Base-by-base conservation (phyloP, 2,888 invertebrate genomes). In the Melinaea menophilus region DNA sequence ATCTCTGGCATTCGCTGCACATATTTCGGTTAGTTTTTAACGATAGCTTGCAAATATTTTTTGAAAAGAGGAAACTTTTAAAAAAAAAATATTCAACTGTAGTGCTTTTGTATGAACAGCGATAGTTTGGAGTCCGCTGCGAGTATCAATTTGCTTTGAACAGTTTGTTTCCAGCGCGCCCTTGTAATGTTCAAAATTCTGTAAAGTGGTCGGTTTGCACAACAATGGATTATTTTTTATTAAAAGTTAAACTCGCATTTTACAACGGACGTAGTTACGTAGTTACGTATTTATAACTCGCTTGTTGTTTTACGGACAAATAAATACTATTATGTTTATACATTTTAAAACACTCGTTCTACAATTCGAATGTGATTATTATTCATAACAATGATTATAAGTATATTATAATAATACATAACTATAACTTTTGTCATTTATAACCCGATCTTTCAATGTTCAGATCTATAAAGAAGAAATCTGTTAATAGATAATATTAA, bases 1-100 rank as follows among this genome's bases (percentile, higher is more conserved):
- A 56, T 56, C 61, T 61, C 56, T 56, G 56, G 56, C 41, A 56
- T 56, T 56, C 56, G 41, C 22, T 37, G 46, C 51, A 61, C 41
- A 56, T 56, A 61, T 56, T 61, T 37, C 56, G 48, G 61, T 57
- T 57, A 56, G 56, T 61, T 61, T 48, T 56, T 56, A 48, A 61
- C 56, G 56, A 61, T 61, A 56, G 61, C 61, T 56, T n/a, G 48
- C 56, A 48, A 56, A 56, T 56, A 56, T 56, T 57, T 51, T 61
- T 61, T 61, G 51, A 61, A 61, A 56, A 61, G 37, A 51, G 61
- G 41, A 56, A 61, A 61, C 51, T 56, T 61, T 61, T 41, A 41
- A 56, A 41, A 61, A 51, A 56, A 41, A 61, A 56, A 56, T 37
- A 61, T 61, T 61, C 61, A 22, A 55, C 60, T 60, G 55, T 55